Evolutionary conservation across 2,113 vertebrate genomes (phyloP), one percentile per base, ranked within the genome.

Genomic region (Capra hircus): DNA sequence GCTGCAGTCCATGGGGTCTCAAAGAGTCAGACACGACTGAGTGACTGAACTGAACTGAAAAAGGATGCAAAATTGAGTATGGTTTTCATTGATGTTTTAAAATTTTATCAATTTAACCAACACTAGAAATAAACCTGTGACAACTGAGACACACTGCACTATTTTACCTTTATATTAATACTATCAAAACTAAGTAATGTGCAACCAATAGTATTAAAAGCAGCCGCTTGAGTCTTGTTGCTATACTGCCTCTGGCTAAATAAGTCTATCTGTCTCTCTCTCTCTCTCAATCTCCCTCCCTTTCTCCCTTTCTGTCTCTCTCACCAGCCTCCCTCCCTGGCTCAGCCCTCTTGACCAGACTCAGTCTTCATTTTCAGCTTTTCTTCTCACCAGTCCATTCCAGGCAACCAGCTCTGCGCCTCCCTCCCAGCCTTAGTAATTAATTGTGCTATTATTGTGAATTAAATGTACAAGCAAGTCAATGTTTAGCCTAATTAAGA

Each of bases 401-500:
- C 71, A 71, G 13, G 78, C 78, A 92, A 94, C 27, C 25, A 86
- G 83, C 40, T 62, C 78, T 48, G 25, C 25, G 71, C 67, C 83
- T 93, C 57, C 23, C 16, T 89, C 85, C 59, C 50, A 87, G 91
- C 78, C 82, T 95, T 74, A 60, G 89, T 95, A 89, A 98, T 97
- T 96, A 94, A 96, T 88, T 95, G 71, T 90, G 78, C 89, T 95
- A 96, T 97, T 97, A 97, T 95, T 95, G 93, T 97, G 91, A 98
- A 97, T 97, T 97, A 98, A 97, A 97, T 33, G 3, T 97, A 98
- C 71, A 89, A 97, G 93, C 96, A 97, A 97, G 93, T 91, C 94
- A 96, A 95, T 97, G 87, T 96, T 97, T 97, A 97, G 86, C 86
- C 91, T 98, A 98, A 98, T 98, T 98, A 98, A 97, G 93, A 98